A percentile compares a stretch with the other conserved stretches of the same genome.
phyloP scores from a whole-genome alignment of 2,797 vertebrate species.

The Sebastes glaucus region DNA sequence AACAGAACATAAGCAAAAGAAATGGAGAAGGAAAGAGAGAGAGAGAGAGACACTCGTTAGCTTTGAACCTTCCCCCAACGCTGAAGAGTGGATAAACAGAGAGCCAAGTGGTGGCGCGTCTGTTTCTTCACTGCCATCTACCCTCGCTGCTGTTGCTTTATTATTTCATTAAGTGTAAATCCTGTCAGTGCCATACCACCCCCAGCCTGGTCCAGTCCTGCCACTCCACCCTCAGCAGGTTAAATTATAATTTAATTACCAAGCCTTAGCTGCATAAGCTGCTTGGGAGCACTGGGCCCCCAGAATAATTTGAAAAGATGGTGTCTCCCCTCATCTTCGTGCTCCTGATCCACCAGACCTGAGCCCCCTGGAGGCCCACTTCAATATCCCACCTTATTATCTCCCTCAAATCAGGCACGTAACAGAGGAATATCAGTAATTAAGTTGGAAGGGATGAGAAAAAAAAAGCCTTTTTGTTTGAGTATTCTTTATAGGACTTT shows the following conservation, averaged over 20 bases:
- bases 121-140: slow-evolving; percentile 78
- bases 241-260: slow-evolving; percentile 99
- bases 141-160: slow-evolving; percentile 89
- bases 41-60: slow-evolving; percentile 40
- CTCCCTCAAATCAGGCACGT: slow-evolving; percentile 81
- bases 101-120: slow-evolving; percentile 48
- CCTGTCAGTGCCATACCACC: slow-evolving; percentile 86
- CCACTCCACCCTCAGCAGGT: slow-evolving; percentile 92
- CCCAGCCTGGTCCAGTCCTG: slow-evolving; percentile 86
- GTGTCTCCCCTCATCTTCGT: slow-evolving; percentile 88
- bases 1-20: slow-evolving; percentile 32
- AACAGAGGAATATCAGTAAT: slow-evolving; percentile 84
- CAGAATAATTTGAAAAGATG: slow-evolving; percentile 99
- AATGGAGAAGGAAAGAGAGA: slow-evolving; percentile 3
- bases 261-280: slow-evolving; percentile 96
- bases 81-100: slow-evolving; percentile 65
- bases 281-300: slow-evolving; percentile 92
- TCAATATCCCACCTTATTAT: slow-evolving; percentile 87
- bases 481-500: slow-evolving; percentile 53
- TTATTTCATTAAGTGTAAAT: slow-evolving; percentile 99
- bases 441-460: slow-evolving; percentile 73
- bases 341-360: slow-evolving; percentile 78
- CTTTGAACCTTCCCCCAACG: slow-evolving; percentile 52
- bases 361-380: slow-evolving; percentile 80
- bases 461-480: slow-evolving; percentile 72